Evolutionary conservation across 2,888 invertebrate genomes (phyloP).

Genomic region (Drosophila kambysellisi): DNA sequence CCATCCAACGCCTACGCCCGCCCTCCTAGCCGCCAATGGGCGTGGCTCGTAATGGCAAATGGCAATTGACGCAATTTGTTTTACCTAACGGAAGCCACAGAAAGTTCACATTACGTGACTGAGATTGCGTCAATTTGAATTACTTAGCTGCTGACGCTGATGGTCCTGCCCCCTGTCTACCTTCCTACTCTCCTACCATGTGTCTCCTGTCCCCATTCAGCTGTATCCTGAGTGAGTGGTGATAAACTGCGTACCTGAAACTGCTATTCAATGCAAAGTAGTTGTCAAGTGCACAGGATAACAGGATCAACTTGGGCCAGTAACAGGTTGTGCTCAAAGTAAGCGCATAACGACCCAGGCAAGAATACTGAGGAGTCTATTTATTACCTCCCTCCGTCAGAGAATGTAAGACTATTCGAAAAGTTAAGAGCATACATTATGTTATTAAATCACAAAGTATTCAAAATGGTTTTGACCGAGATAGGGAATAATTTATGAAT

Average conservation of each 20-base stretch:
- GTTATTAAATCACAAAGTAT: not conserved
- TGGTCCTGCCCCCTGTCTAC: constrained; percentile 3
- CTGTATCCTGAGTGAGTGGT: constrained; percentile 17
- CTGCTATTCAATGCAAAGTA: constrained; percentile 59
- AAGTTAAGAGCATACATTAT: not conserved
- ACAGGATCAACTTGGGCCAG: constrained; percentile 32
- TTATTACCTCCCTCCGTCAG: not conserved
- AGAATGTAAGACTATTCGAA: not conserved
- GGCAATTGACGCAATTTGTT: constrained; percentile 74
- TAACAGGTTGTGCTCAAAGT: constrained; percentile 32
- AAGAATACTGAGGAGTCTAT: not conserved
- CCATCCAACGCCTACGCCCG: not conserved
- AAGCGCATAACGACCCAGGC: not conserved
- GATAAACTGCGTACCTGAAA: constrained; percentile 54
- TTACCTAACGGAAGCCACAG: constrained; percentile 58
- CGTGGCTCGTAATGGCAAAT: constrained; percentile 39
- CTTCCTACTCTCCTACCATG: no score
- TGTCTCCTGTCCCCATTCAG: not conserved
- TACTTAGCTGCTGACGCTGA: constrained; percentile 41
- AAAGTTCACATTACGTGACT: constrained; percentile 56
- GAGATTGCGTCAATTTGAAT: constrained; percentile 64
- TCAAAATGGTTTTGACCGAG: not conserved
- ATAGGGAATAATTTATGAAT: not conserved
- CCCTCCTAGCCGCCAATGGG: not conserved
- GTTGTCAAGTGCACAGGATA: constrained; percentile 54